Base-by-base conservation (phyloP, 1,140 invertebrate genomes). In the Temnothorax nylanderi region DNA sequence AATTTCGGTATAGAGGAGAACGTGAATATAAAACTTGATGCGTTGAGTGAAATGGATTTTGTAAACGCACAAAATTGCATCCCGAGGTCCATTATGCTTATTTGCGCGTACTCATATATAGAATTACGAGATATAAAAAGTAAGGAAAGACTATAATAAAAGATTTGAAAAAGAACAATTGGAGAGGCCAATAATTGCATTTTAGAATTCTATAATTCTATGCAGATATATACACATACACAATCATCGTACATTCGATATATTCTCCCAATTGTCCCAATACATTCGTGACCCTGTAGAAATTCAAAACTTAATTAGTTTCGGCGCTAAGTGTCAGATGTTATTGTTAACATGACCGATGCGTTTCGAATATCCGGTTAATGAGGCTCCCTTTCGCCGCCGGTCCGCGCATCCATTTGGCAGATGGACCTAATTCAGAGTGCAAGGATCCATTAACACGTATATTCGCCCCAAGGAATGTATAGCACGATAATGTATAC, bases 381-480 rank as follows among this genome's bases (percentile, higher is more conserved):
- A 90, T 90, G 86, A 90, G 88, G 75, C 60, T 84, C 51, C 71
- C 71, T 89, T 78, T 74, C n/a, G 72, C 85, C 89, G 51, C 32
- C 58, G 76, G 65, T 71, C 71, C 60, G 51, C 85, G 71, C 85
- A 72, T 90, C 89, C 88, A 90, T 90, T 89, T 90, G 72, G 88
- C 85, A 90, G 88, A 90, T 90, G 89, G 78, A 89, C 89, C 89
- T 90, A 90, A 90, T 89, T 90, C 89, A 84, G 37, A 88, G 72
- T 87, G 72, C 85, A 89, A 87, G 89, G 89, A 90, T 90, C 85
- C 89, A 90, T 91, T 89, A 88, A 86, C 87, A 88, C 87, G 84
- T 86, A 94, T 87, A 90, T 87, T 89, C 88, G 87, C 62, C 89
- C 87, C 87, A 91, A 87, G 89, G 89, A 90, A 91, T 85, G 56